Percentiles rank a stretch among this genome's conserved stretches.
These are phyloP conservation scores for Platycheirus rosarum DNA, from an alignment of 2,888 invertebrate species.

Conservation along the genomic window DNA sequence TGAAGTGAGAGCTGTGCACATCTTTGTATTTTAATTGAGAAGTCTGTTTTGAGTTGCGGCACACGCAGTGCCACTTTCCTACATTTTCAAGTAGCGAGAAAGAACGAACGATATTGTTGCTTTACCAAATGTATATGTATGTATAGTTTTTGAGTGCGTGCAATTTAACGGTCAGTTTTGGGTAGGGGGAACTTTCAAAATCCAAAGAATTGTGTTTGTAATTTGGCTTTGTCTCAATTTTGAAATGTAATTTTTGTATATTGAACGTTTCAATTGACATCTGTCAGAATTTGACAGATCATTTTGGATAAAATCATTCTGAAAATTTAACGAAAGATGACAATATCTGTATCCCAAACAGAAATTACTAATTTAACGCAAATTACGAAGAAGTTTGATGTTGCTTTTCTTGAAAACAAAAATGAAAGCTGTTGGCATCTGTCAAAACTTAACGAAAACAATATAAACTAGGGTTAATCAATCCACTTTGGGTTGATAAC, in stretches of 20 bases:
- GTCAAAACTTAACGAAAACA: conserved; percentile 15
- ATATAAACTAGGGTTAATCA: too few relatives aligned
- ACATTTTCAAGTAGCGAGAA: conserved; percentile 24
- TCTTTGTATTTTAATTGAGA: conserved; percentile 60
- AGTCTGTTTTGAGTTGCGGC: conserved; percentile 54
- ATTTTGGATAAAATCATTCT: too few relatives aligned
- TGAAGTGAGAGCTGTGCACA: conserved; percentile 46
- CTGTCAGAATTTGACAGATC: not conserved
- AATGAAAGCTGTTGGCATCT: conserved; percentile 45
- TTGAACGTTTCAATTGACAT: not conserved
- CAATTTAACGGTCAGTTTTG: conserved; percentile 61
- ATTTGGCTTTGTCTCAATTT: too few relatives aligned
- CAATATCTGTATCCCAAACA: too few relatives aligned
- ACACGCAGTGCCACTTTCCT: conserved; percentile 35
- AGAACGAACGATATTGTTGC: conserved; percentile 5
- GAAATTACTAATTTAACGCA: too few relatives aligned
- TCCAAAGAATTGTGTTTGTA: not conserved
- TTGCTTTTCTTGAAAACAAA: too few relatives aligned
- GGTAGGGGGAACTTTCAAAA: conserved; percentile 52
- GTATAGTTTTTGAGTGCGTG: conserved; percentile 27
- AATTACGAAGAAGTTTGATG: too few relatives aligned
- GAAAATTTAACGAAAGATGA: too few relatives aligned
- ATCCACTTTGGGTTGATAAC: too few relatives aligned
- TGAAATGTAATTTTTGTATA: too few relatives aligned
- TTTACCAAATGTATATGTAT: too few relatives aligned